Percentiles rank a stretch among this genome's conserved stretches.
These are phyloP conservation scores for Lophotis ruficrista DNA, from an alignment of 2,113 vertebrate genomes.

Conservation along the genomic window DNA sequence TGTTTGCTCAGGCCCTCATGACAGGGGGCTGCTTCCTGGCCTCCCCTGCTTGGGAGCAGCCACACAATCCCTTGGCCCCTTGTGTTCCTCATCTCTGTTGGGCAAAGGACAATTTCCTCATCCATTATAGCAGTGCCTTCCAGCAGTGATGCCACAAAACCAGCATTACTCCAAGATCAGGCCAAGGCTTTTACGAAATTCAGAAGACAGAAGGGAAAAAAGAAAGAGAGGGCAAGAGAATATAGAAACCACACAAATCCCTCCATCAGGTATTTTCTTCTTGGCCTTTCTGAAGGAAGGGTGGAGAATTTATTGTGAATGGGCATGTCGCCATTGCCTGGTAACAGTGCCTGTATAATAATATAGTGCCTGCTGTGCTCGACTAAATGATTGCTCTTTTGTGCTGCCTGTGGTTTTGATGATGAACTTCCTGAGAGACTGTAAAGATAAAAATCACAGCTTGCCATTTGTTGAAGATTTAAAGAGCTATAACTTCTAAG, in stretches of 20 bases:
- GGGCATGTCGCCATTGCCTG: background rate
- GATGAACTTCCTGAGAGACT: background rate
- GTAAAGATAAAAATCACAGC: background rate
- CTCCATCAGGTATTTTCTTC: background rate
- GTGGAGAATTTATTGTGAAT: background rate
- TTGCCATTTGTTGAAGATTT: background rate
- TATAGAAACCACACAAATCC: background rate
- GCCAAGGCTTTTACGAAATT: background rate
- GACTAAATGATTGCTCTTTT: background rate
- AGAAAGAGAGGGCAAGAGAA: background rate
- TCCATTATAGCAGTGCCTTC: background rate
- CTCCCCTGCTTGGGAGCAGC: background rate
- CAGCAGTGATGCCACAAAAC: background rate
- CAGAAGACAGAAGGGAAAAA: background rate
- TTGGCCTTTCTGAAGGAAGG: background rate
- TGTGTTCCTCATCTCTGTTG: background rate
- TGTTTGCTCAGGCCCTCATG: background rate
- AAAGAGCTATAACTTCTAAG: background rate
- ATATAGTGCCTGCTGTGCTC: background rate
- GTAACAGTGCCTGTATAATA: background rate
- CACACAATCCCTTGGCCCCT: background rate
- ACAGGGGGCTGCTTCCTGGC: background rate
- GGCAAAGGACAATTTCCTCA: background rate
- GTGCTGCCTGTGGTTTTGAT: background rate
- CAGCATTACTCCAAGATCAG: background rate